A percentile compares a stretch with the other conserved stretches of the same genome.
Evolutionary conservation across 2,113 vertebrate species (phyloP).

Genomic region (Saimiri boliviensis): DNA sequence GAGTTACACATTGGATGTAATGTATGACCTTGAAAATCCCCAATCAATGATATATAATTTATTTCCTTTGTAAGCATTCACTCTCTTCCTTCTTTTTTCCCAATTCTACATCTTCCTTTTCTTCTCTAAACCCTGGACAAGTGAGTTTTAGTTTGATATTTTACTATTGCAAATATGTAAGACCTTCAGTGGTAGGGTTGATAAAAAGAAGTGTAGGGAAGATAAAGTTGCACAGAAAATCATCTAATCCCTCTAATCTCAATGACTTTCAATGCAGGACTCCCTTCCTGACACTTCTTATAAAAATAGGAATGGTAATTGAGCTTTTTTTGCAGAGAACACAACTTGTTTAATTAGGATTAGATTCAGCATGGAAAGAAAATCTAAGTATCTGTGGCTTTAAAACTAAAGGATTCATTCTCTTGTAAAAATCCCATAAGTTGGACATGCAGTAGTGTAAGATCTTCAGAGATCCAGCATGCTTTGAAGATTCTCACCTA

Average conservation of each 20-base stretch:
- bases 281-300: neutral
- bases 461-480: conserved; percentile 23
- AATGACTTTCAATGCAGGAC: neutral
- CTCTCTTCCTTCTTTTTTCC: neutral
- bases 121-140: neutral
- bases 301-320: neutral
- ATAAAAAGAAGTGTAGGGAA: neutral
- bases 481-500: conserved; percentile 32
- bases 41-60: neutral
- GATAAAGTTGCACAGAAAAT: neutral
- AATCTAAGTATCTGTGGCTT: conserved; percentile 20
- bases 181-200: neutral
- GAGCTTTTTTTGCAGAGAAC: neutral
- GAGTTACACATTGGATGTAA: neutral
- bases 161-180: neutral
- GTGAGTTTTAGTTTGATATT: neutral
- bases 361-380: conserved; percentile 34
- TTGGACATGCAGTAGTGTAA: conserved; percentile 29
- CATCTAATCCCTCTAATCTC: neutral
- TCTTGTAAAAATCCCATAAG: conserved; percentile 28
- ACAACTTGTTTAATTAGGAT: conserved; percentile 22
- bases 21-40: neutral
- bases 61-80: neutral
- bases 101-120: neutral
- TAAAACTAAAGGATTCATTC: conserved; percentile 17